Conservation (phyloP, 1,140 invertebrate genomes). For the Hylyphantes graminicola region DNA sequence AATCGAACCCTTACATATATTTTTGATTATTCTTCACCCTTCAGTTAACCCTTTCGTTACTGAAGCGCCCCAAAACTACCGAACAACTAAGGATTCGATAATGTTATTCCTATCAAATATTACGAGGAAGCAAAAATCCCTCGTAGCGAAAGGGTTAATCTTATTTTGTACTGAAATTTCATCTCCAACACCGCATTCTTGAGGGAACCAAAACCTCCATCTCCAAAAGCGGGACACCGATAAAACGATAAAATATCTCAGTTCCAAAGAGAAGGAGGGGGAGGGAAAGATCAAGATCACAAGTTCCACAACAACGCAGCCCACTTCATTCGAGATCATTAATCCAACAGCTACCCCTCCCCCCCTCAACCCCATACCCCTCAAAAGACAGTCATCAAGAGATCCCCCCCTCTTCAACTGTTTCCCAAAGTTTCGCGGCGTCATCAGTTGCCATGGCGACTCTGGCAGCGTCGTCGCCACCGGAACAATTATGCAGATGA, state of each 20-base stretch:
- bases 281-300: not conserved
- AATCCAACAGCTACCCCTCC: conserved; percentile 13
- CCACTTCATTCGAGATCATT: conserved; percentile 33
- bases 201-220: not conserved
- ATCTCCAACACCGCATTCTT: not conserved
- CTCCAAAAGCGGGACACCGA: not conserved
- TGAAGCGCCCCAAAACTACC: too few relatives aligned
- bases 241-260: not conserved
- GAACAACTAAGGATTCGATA: too few relatives aligned
- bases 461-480: conserved; percentile 37
- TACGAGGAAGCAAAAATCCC: too few relatives aligned
- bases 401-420: conserved; percentile 1
- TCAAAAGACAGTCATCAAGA: conserved; percentile 45
- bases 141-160: too few relatives aligned
- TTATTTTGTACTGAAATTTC: not conserved
- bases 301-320: too few relatives aligned
- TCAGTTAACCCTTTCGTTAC: too few relatives aligned
- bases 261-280: not conserved
- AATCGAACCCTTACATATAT: too few relatives aligned
- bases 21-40: too few relatives aligned
- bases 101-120: too few relatives aligned
- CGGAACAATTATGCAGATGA: conserved; percentile 57
- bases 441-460: conserved; percentile 57
- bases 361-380: not conserved
- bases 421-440: conserved; percentile 55